Evolutionary conservation across 2,888 invertebrate genomes (phyloP), one percentile per base, ranked within the genome.

Genomic region (Latheticus oryzae): DNA sequence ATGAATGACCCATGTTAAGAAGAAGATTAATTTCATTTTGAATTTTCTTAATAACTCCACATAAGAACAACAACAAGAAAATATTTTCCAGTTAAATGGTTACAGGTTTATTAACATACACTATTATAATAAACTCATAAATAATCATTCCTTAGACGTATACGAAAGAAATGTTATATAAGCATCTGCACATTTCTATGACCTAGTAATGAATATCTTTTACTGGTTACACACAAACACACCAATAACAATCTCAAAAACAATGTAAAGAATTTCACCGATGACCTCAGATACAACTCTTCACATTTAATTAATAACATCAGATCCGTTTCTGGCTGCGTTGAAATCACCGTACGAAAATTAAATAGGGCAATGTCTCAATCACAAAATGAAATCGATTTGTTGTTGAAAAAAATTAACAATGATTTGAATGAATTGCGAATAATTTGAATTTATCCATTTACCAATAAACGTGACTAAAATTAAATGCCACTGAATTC

Each of bases 151-250:
- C 19, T 8, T 8, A 5, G 11, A 8, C 8, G 11, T 12, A 15
- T 30, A 12, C 17, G 4, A 21, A 16, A 23, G 19, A 23, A 16
- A 24, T 24, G 16, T 50, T 55, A 55, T 23, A 48, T 55, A 55
- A 55, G 48, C 19, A 45, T 50, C 32, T 50, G 50, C 50, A 32
- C 50, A 50, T 48, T 48, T 48, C 48, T 37, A 26, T 38, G 45
- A 54, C 38, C 54, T 30, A 38, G 30, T 47, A 47, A 47, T 13
- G 19, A 30, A 15, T n/a, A n/a, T n/a, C n/a, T n/a, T 26, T 38
- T 19, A 32, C 26, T 21, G 24, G 37, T 19, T 19, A 42, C 28
- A 45, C 28, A 19, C 16, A 37, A 17, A 19, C 16, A 5, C 23
- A 40, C 1, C 30, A 13, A 4, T 8, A 45, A 30, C 13, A 28